phyloP scores from a whole-genome alignment of 2,113 vertebrate genomes.

The Equus quagga region DNA sequence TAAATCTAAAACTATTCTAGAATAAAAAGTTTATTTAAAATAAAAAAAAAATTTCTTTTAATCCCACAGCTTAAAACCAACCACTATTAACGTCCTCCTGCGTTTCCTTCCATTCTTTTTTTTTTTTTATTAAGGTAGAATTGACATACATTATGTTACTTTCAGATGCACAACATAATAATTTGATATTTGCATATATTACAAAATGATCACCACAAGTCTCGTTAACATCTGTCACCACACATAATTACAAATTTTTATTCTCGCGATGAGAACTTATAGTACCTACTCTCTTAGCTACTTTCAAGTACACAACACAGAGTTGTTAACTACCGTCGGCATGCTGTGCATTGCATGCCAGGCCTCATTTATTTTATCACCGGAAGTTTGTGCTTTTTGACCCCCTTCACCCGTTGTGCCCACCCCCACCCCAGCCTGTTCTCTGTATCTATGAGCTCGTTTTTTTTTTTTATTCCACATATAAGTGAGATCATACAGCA shows the following conservation, averaged over 20 bases:
- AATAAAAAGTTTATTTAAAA: background rate
- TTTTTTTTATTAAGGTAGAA: too few relatives aligned
- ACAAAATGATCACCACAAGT: fast-evolving
- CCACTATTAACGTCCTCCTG: fast-evolving
- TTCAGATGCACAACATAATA: fast-evolving
- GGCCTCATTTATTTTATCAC: fast-evolving
- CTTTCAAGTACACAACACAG: fast-evolving
- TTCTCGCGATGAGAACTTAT: background rate
- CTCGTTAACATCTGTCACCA: fast-evolving
- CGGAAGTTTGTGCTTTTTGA: fast-evolving
- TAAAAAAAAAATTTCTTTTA: background rate
- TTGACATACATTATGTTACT: fast-evolving
- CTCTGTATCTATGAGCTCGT: background rate
- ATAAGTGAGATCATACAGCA: fast-evolving
- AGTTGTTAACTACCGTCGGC: fast-evolving
- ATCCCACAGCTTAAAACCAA: background rate
- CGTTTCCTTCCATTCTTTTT: background rate
- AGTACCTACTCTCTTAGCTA: background rate
- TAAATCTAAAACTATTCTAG: background rate
- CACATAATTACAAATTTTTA: fast-evolving
- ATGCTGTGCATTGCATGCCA: fast-evolving
- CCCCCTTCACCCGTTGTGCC: background rate
- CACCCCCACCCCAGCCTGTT: fast-evolving
- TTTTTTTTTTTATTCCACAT: background rate
- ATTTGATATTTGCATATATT: fast-evolving